A percentile compares a stretch with the other conserved stretches of the same genome.
These are phyloP conservation scores for Apistogramma diplotaenia DNA, from an alignment of 2,113 vertebrate genomes.

Conservation along the genomic window DNA sequence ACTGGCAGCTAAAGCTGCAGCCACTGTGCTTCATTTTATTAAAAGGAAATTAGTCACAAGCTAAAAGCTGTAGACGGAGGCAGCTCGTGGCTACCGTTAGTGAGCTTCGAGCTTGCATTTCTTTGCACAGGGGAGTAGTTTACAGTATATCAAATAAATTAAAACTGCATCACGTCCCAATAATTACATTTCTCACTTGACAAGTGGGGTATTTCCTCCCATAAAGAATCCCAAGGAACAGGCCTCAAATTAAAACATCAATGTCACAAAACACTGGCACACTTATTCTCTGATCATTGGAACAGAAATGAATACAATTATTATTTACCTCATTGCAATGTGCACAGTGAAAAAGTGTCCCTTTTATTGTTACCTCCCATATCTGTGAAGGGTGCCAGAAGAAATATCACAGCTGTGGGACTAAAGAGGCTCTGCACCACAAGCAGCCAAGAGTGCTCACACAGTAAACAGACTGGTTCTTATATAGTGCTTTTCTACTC, in stretches of 20 bases:
- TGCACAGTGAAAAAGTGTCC: neutral
- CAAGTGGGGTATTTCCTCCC: neutral
- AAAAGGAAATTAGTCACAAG: slow-evolving; percentile 37
- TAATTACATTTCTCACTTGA: neutral
- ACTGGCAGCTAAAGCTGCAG: slow-evolving; percentile 7
- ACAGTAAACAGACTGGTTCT: neutral
- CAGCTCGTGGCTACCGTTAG: neutral
- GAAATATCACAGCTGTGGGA: neutral
- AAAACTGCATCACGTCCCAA: neutral
- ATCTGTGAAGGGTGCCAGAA: neutral
- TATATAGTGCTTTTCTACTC: too few species aligned
- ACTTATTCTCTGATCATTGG: neutral
- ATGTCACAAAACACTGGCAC: neutral
- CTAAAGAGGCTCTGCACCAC: neutral
- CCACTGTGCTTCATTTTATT: slow-evolving; percentile 40
- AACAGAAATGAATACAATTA: neutral
- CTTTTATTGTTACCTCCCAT: neutral
- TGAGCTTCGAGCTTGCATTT: neutral
- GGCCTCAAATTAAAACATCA: neutral
- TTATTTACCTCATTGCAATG: neutral
- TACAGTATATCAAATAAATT: neutral
- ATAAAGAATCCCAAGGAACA: neutral
- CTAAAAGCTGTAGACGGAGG: neutral
- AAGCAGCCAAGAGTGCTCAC: neutral
- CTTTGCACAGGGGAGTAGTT: neutral